Evolutionary conservation across 2,113 vertebrate genomes (phyloP), one percentile per base, ranked within the genome.

Genomic region (Nesogale talazaci): DNA sequence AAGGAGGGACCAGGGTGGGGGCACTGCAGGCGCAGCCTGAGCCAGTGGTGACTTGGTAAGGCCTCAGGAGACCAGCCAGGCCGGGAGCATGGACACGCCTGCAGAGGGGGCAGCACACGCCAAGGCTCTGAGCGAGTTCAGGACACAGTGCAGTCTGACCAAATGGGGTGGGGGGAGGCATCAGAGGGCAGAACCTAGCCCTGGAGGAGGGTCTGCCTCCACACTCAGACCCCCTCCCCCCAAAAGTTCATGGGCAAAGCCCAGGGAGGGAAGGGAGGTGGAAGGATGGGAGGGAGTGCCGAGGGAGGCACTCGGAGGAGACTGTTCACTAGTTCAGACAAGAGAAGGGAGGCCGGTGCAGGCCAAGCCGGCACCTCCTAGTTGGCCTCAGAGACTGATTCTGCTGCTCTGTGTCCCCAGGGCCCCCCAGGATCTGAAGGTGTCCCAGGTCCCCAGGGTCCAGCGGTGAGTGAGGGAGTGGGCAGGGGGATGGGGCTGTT

Each of bases 391-490:
- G 84, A 72, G 0, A 56, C 86, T 93, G 36, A 96, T 69, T 52
- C 36, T 2, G 2, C 76, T 92, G 78, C 31, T 88, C 40, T 72
- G 27, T 29, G 20, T 95, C 74, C 69, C 22, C 96, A 99, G 99
- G 99, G 99, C 10, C 98, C 99, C 61, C 98, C 99, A 0, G 99
- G 99, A 31, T 94, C 92, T 61, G 97, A 99, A 0, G 99, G 99
- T 15, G 98, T 98, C 89, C 98, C 98, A 7, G 99, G 99, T 46
- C 97, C 98, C 27, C 36, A 94, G 31, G 99, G 99, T 5, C 94
- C 98, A 38, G 94, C 81, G 94, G 99, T 99, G 97, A 98, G 99
- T 98, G 59, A 52, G 40, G 57, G 31, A 74, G 16, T 4, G 38
- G 38, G 4, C 15, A 1, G 19, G 34, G 61, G 56, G 17, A 0